These are phyloP conservation scores for Tenualosa thibaudeaui DNA, from an alignment of 2,797 vertebrate genomes.

Conservation along the genomic window DNA sequence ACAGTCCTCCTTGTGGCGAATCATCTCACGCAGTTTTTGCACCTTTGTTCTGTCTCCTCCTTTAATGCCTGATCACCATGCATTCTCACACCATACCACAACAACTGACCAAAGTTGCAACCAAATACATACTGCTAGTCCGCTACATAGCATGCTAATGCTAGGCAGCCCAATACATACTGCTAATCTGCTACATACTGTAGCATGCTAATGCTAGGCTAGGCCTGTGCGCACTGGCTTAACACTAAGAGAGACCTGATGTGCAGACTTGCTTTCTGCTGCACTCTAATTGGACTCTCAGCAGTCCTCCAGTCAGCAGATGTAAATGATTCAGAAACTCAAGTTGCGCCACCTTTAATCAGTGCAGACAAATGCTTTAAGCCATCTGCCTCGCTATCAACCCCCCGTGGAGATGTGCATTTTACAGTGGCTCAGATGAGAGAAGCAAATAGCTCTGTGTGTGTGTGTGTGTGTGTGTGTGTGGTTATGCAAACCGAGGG, in stretches of 20 bases:
- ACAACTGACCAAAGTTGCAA: too few relatives aligned
- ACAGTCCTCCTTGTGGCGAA: too few relatives aligned
- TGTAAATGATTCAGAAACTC: constrained; percentile 16
- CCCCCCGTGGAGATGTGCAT: constrained; percentile 54
- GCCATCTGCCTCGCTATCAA: constrained; percentile 59
- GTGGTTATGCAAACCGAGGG: background rate
- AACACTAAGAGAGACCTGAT: background rate
- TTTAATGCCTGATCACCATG: too few relatives aligned
- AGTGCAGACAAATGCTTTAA: constrained; percentile 59
- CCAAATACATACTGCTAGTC: too few relatives aligned
- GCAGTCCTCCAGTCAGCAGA: constrained; percentile 44
- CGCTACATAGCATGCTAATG: too few relatives aligned
- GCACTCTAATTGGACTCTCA: constrained; percentile 46
- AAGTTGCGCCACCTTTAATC: constrained; percentile 41
- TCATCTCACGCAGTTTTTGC: too few relatives aligned
- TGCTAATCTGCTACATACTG: too few relatives aligned
- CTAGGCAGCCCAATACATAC: too few relatives aligned
- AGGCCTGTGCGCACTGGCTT: background rate
- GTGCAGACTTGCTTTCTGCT: background rate
- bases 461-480: background rate
- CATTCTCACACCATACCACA: too few relatives aligned
- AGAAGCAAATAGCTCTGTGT: background rate
- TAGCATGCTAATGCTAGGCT: too few relatives aligned
- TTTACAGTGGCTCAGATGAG: constrained; percentile 48
- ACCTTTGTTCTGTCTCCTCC: too few relatives aligned